Evolutionary conservation across 2,113 vertebrate genomes (phyloP).

Genomic region (Phylloscopus whistleri): DNA sequence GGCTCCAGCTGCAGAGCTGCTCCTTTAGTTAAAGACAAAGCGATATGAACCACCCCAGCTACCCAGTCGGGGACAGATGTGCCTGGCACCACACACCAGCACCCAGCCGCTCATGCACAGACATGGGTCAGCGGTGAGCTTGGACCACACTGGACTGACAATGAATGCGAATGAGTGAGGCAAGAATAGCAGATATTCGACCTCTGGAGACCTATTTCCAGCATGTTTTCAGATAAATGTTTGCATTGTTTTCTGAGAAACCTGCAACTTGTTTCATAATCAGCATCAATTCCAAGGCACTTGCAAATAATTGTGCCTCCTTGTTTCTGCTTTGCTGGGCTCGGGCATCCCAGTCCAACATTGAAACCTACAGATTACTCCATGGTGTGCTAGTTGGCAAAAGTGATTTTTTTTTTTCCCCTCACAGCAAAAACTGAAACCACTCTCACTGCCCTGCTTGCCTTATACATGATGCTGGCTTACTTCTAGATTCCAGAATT

Average conservation of each 20-base stretch:
- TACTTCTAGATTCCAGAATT: not conserved
- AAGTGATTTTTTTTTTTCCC: not conserved
- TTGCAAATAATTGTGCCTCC: not conserved
- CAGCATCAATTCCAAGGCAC: not conserved
- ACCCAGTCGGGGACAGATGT: not conserved
- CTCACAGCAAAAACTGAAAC: not conserved
- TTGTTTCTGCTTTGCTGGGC: not conserved
- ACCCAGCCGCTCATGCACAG: not conserved
- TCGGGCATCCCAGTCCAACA: not conserved
- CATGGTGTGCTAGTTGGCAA: not conserved
- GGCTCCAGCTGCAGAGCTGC: not conserved
- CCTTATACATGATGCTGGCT: not conserved
- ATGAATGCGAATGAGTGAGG: not conserved
- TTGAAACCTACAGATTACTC: not conserved
- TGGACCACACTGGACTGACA: not conserved
- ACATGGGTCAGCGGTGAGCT: accelerated
- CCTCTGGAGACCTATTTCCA: not conserved
- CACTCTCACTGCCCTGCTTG: not conserved
- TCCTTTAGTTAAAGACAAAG: not conserved
- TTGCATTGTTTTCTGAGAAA: not conserved
- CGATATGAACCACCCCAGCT: not conserved
- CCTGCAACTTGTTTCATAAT: not conserved
- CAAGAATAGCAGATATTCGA: not conserved
- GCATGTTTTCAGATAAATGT: not conserved
- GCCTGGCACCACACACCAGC: accelerated